Base-by-base conservation (phyloP, 2,888 invertebrate genomes). In the Nowickia ferox region DNA sequence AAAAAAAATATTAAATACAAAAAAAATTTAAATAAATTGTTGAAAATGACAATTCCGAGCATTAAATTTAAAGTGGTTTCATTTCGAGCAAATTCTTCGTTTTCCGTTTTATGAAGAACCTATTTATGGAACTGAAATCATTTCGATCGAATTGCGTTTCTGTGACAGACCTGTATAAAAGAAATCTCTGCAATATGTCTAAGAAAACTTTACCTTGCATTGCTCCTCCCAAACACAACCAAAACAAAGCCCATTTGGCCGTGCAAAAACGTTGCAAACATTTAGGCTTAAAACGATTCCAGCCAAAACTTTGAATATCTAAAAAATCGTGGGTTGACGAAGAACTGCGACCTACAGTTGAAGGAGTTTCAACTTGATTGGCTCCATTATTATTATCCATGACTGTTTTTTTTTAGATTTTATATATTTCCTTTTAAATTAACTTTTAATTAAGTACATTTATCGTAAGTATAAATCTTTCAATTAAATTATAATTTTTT, bases 211-310 rank as follows among this genome's bases (percentile, higher is more conserved):
- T 90, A 96, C 96, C 96, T 94, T 97, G 97, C 90, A 96, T 94
- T 53, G 96, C 96, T 0, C 96, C 96, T 8, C 96, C 96, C 95
- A 96, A 96, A 91, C 97, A 96, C 0, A 97, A 93, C 95, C 96
- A 96, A 92, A 96, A 96, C 6, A 97, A 94, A 30, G 96, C 96
- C 96, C 96, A 96, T 90, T 96, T 96, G 17, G 96, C 95, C 1
- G 95, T 95, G 19, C 96, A 94, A 93, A 96, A 96, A 74, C 94
- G 92, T 93, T 96, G 96, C 87, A 96, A 93, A 92, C 94, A 95
- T 53, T 92, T 89, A 0, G 96, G 96, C 72, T 94, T 93, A 89
- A 95, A 94, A 89, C 94, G 92, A 8, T 95, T 94, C 96, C 96
- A 96, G 44, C 96, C 96, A 90, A 96, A 96, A 42, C 88, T 71